These are phyloP conservation scores for Orius insidiosus DNA, from an alignment of 1,140 invertebrate genomes.

Conservation along the genomic window DNA sequence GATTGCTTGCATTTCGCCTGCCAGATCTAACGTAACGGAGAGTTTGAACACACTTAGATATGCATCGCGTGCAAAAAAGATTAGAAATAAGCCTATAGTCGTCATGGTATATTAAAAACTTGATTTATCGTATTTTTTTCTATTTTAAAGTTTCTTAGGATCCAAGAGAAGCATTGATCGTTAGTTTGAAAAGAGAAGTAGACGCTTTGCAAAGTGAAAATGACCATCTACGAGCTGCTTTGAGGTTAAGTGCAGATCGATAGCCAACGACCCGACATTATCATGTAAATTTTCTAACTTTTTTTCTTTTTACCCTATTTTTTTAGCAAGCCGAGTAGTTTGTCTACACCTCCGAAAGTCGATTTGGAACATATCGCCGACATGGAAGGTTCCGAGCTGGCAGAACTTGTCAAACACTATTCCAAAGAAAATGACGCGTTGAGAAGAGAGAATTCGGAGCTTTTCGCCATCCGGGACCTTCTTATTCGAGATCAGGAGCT, in stretches of 20 bases:
- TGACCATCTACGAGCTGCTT: slow-evolving; percentile 60
- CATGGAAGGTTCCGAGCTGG: slow-evolving; percentile 48
- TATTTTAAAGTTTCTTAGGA: slow-evolving; percentile 40
- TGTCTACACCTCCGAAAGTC: slow-evolving; percentile 29
- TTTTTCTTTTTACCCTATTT: background rate
- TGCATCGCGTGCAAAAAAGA: slow-evolving; percentile 70
- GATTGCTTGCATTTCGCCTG: slow-evolving; percentile 86
- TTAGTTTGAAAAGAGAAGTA: slow-evolving; percentile 77
- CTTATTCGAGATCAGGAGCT: slow-evolving; percentile 75
- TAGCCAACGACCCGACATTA: slow-evolving; percentile 9
- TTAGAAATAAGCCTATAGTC: slow-evolving; percentile 76
- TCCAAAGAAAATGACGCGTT: slow-evolving; percentile 75
- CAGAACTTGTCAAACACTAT: slow-evolving; percentile 57
- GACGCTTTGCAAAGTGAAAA: slow-evolving; percentile 79
- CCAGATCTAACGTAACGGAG: slow-evolving; percentile 70
- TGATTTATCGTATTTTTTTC: background rate
- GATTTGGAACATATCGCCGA: slow-evolving; percentile 52
- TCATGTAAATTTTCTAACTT: background rate
- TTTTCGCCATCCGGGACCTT: slow-evolving; percentile 60
- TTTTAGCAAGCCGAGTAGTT: slow-evolving; percentile 10
- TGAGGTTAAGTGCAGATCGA: slow-evolving; percentile 32
- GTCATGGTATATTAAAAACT: slow-evolving; percentile 81
- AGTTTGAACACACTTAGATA: slow-evolving; percentile 82
- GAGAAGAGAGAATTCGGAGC: slow-evolving; percentile 67
- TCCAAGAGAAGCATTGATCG: slow-evolving; percentile 75